phyloP scores from a whole-genome alignment of 2,888 invertebrate species.

The Physocephala rufipes region DNA sequence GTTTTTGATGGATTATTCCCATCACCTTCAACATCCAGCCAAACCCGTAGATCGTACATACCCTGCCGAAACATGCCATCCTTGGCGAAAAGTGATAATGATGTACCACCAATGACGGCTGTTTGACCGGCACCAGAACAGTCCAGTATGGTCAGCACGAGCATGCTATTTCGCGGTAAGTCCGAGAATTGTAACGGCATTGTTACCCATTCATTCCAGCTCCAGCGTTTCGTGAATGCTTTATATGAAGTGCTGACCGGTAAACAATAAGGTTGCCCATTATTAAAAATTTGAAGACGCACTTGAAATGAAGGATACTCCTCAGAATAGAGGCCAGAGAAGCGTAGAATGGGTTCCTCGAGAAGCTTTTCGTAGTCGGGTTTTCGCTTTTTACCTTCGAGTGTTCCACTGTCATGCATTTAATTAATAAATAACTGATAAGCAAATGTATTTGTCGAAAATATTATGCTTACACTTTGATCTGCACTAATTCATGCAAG shows the following conservation, averaged over 20 bases:
- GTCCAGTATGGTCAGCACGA: conserved; percentile 91
- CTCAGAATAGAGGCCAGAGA: conserved; percentile 87
- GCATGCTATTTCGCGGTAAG: conserved; percentile 84
- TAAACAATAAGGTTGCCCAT: conserved; percentile 82
- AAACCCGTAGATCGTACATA: conserved; percentile 83
- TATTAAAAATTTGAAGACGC: conserved; percentile 83
- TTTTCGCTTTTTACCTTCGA: conserved; percentile 88
- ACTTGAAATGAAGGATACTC: conserved; percentile 89
- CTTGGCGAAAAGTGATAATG: conserved; percentile 93
- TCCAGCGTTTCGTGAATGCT: conserved; percentile 91
- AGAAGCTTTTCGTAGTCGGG: conserved; percentile 89
- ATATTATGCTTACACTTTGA: conserved; percentile 82
- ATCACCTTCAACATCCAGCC: conserved; percentile 85
- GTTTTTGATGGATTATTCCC: conserved; percentile 77
- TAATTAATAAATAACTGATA: background rate
- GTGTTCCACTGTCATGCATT: conserved; percentile 77
- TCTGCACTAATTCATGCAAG: conserved; percentile 84
- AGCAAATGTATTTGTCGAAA: background rate
- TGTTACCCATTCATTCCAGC: conserved; percentile 98
- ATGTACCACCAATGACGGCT: conserved; percentile 90
- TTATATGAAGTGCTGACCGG: conserved; percentile 92
- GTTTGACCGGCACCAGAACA: conserved; percentile 86
- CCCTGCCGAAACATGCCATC: conserved; percentile 90
- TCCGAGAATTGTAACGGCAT: conserved; percentile 92
- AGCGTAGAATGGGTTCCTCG: conserved; percentile 87